Evolutionary conservation across 2,113 vertebrate genomes (phyloP), one percentile per base, ranked within the genome.

Genomic region (Dicentrarchus labrax): DNA sequence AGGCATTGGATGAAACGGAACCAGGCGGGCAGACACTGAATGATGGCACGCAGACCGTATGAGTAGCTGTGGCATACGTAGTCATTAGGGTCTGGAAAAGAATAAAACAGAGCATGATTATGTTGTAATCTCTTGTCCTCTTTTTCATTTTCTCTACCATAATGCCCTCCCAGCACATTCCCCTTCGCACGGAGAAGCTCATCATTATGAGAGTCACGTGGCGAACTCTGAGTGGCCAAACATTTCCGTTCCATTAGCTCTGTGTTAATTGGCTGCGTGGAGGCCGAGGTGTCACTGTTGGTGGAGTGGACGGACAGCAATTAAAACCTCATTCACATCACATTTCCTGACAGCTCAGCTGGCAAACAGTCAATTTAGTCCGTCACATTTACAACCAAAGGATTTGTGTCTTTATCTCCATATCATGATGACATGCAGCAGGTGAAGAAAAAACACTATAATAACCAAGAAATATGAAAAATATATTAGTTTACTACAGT

Each of bases 1-100:
- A 99, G 96, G 95, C 99, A 99, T 93, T 99, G 99, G 93, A 98
- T 96, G 90, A 99, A 99, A 84, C 99, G 97, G 88, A 98, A 95
- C 98, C 98, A 99, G 87, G 99, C 99, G 6, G 99, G 99, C 93
- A 99, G 96, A 94, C 98, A 99, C 94, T 99, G 97, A 95, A 99
- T 98, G 90, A 99, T 90, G 39, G 99, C 98, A 41, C 98, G 96
- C 73, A 99, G 95, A 43, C 98, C 99, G 70, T 99, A 99, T 0
- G 97, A 96, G 81, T 99, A 99, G 70, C 94, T 96, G 94, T 98
- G 94, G 93, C 99, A 99, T 51, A 96, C 22, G 16, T 53, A 86
- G 45, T 66, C 36, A 0, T 17, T 56, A 10, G 84, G 10, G 30
- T 77, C 94, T 95, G 8, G 13, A 62, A 54, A 0, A 68, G 30